Evolutionary conservation across 2,888 invertebrate species (phyloP).

Genomic region (Sesia bembeciformis): DNA sequence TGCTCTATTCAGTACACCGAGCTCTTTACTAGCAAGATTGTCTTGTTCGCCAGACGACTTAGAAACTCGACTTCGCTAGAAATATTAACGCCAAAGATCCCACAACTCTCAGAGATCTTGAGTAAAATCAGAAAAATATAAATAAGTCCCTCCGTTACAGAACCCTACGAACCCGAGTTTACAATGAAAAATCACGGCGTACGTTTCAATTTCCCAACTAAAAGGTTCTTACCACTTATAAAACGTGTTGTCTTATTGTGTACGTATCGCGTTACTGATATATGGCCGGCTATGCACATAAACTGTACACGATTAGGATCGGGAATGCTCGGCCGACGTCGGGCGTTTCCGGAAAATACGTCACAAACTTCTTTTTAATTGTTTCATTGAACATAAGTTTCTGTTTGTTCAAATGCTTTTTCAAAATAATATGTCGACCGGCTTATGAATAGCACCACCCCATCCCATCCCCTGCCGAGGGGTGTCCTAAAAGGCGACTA

Average conservation of each 20-base stretch:
- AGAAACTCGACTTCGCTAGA: too few relatives aligned
- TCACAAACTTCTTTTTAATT: not conserved
- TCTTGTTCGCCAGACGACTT: too few relatives aligned
- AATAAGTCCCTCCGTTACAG: not conserved
- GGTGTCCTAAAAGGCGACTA: too few relatives aligned
- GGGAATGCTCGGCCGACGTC: not conserved
- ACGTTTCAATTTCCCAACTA: slow-evolving; percentile 3
- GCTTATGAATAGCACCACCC: too few relatives aligned
- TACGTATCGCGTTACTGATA: slow-evolving; percentile 2
- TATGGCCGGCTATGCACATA: not conserved
- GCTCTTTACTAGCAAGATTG: too few relatives aligned
- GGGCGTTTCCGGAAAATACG: not conserved
- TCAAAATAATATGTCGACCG: too few relatives aligned
- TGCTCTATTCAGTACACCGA: too few relatives aligned
- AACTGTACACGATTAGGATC: slow-evolving; percentile 1
- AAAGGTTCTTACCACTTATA: slow-evolving; percentile 2
- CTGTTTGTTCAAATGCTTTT: too few relatives aligned
- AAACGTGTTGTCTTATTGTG: not conserved
- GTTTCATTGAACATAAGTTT: not conserved
- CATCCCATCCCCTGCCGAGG: too few relatives aligned
- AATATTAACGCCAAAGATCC: too few relatives aligned
- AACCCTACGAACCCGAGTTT: not conserved
- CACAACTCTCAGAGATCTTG: too few relatives aligned
- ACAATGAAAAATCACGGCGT: slow-evolving; percentile 2
- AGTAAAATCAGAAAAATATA: too few relatives aligned